Percentiles rank a stretch among this genome's conserved stretches.
Conservation (phyloP, 2,797 vertebrate genomes). For the Avahi laniger region DNA sequence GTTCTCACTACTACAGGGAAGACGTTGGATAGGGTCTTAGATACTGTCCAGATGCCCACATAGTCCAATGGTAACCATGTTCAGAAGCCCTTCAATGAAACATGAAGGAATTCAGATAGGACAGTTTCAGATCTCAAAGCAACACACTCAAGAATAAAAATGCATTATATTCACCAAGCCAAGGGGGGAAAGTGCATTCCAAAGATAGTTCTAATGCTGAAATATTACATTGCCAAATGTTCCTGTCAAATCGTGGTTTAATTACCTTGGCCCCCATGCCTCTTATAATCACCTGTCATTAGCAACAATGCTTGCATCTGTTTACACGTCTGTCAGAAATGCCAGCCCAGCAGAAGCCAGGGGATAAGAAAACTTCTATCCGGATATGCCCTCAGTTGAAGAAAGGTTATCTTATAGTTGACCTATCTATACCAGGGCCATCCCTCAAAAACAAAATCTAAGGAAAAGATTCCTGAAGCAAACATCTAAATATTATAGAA, state of each 20-base stretch:
- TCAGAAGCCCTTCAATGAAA: background rate
- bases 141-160: conserved; percentile 84
- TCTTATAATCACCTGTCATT: conserved; percentile 99
- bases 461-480: background rate
- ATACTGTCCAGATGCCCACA: background rate
- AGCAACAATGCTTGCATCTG: conserved; percentile 94
- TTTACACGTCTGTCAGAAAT: conserved; percentile 94
- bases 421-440: background rate
- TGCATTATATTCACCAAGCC: conserved; percentile 87
- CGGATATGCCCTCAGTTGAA: conserved; percentile 81
- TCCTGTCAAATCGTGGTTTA: conserved; percentile 96
- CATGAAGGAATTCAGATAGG: conserved; percentile 53
- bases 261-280: conserved; percentile 95
- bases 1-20: background rate
- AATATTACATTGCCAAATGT: conserved; percentile 94
- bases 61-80: background rate
- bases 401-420: conserved; percentile 78
- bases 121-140: conserved; percentile 79
- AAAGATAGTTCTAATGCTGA: conserved; percentile 92
- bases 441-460: background rate
- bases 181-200: conserved; percentile 86
- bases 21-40: background rate
- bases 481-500: background rate
- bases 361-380: conserved; percentile 80
- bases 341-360: conserved; percentile 82